These are phyloP conservation scores for Drosophila ercepeae DNA, from an alignment of 1,140 invertebrate genomes.

Conservation along the genomic window DNA sequence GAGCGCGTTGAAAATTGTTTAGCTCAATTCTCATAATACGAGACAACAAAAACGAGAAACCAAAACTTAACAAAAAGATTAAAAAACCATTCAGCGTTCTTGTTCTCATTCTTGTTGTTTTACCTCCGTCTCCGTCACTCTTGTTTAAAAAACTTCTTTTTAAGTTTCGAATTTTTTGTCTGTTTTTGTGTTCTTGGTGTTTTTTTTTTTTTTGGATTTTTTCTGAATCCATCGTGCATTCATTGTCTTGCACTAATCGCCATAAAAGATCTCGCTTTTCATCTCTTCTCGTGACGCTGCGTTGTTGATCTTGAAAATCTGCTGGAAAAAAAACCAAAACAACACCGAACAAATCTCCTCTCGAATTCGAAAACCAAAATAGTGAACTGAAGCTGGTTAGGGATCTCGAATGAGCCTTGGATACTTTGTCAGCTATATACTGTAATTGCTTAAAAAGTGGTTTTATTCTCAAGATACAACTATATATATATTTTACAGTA, in stretches of 20 bases:
- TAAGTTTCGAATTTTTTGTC: conserved; percentile 29
- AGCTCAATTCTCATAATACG: conserved; percentile 73
- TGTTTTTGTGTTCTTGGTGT: conserved; percentile 40
- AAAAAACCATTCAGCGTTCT: conserved; percentile 68
- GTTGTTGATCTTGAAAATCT: conserved; percentile 81
- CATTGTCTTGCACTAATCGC: conserved; percentile 76
- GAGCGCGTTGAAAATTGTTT: conserved; percentile 71
- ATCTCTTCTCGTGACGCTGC: conserved; percentile 76
- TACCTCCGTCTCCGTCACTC: conserved; percentile 53
- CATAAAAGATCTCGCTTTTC: conserved; percentile 78
- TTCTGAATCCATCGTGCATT: conserved; percentile 77
- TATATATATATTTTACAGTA: conserved; percentile 7
- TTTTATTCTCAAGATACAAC: background rate
- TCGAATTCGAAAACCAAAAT: conserved; percentile 57
- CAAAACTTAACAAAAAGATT: conserved; percentile 22
- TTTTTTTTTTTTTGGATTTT: no score
- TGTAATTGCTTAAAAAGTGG: conserved; percentile 1
- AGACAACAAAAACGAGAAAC: conserved; percentile 3
- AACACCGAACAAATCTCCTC: conserved; percentile 25
- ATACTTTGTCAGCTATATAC: conserved; percentile 31
- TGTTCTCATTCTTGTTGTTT: conserved; percentile 72
- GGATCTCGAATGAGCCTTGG: conserved; percentile 34
- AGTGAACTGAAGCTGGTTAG: conserved; percentile 32
- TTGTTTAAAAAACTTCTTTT: conserved; percentile 57
- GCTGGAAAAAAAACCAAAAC: conserved; percentile 35